These are phyloP conservation scores for Cercopithecus mona DNA, from an alignment of 2,113 vertebrate species.

Conservation along the genomic window DNA sequence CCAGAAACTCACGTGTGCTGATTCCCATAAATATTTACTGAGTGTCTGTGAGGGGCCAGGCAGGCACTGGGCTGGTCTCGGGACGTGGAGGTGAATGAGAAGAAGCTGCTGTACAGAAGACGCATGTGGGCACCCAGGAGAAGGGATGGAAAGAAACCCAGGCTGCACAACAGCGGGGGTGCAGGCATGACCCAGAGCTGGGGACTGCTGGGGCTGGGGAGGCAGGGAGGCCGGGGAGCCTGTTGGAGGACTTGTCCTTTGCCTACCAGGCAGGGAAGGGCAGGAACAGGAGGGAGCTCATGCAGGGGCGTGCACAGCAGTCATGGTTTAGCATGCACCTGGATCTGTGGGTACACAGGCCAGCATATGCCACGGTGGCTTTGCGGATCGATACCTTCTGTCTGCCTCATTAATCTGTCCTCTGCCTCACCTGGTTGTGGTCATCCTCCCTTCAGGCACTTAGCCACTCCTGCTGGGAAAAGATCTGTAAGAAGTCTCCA, in stretches of 20 bases:
- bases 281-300: neutral
- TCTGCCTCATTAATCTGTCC: neutral
- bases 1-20: neutral
- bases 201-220: too few species aligned
- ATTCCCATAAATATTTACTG: neutral
- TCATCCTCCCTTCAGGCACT: neutral
- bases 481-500: neutral
- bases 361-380: fast-evolving
- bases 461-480: neutral
- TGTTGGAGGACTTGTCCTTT: fast-evolving
- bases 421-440: fast-evolving
- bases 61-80: fast-evolving
- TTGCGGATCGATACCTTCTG: neutral
- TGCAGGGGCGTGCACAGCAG: fast-evolving
- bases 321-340: fast-evolving
- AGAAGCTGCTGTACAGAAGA: neutral
- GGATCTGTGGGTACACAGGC: too few species aligned
- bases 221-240: fast-evolving
- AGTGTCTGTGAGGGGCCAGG: fast-evolving
- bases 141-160: neutral
- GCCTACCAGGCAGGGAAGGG: neutral
- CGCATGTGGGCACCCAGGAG: neutral
- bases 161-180: fast-evolving
- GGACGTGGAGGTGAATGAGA: fast-evolving
- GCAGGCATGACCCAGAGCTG: fast-evolving